Evolutionary conservation across 2,113 vertebrate species (phyloP), one percentile per base, ranked within the genome.

Genomic region (Syngnathus scovelli): DNA sequence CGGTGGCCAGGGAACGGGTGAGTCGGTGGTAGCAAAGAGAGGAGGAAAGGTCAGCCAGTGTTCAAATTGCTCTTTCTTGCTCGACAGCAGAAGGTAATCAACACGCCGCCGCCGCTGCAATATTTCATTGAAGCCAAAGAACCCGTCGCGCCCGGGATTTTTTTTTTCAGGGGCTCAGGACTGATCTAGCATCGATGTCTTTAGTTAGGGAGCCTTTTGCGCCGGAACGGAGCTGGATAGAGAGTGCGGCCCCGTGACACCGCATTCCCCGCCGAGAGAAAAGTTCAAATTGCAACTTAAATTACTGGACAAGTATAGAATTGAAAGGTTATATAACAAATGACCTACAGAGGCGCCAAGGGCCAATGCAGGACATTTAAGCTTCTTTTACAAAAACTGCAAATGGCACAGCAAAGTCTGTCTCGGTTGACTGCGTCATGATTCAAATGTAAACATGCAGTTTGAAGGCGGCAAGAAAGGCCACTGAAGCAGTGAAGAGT

Each of bases 11-110:
- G 60, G 66, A 68, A 43, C 55, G 27, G 7, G 18, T 51, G 13
- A 69, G 44, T 41, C 43, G 64, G 68, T 0, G 7, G 56, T 44
- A 63, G 52, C 1, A 19, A 46, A 67, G 52, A 71, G 43, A 64
- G 43, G 61, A 68, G 27, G 61, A 75, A 78, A 83, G 71, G 79
- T 81, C 76, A 76, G 23, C 64, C 61, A 63, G 52, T 83, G 67
- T 68, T 71, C 64, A 72, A 70, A 72, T 72, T 77, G 75, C 59
- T 76, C 70, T 76, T 71, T 76, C 59, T 64, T 36, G 54, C 66
- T 74, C 27, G 54, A 23, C 70, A 19, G 66, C 51, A 7, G 36
- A 68, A 67, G 46, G 72, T 78, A 76, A 85, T 81, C 76, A 72
- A 75, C 83, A 67, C 62, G 36, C 9, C 41, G 27, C 3, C 27